Percentiles rank a stretch among this genome's conserved stretches.
phyloP scores from a whole-genome alignment of 2,113 vertebrate genomes.

The Odontophorus gujanensis region DNA sequence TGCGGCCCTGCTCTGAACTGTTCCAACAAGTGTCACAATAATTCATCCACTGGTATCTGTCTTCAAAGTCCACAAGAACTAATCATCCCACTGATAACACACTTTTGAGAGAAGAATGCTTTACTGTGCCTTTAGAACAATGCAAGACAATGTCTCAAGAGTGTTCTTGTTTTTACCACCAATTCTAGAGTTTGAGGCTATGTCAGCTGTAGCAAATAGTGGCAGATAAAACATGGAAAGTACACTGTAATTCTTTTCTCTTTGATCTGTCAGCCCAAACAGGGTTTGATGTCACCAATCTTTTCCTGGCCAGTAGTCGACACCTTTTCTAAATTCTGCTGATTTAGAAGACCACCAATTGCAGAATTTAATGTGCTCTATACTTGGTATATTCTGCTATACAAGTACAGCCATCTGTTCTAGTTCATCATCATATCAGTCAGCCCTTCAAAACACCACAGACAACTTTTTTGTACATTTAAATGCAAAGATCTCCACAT shows the following conservation, averaged over 20 bases:
- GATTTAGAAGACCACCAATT: not conserved
- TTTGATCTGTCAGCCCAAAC: not conserved
- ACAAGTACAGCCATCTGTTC: constrained; percentile 30
- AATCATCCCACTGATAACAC: not conserved
- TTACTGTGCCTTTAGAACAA: not conserved
- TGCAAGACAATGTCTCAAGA: not conserved
- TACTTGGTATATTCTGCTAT: constrained; percentile 3
- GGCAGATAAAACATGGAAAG: not conserved
- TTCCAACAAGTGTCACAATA: not conserved
- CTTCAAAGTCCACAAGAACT: not conserved
- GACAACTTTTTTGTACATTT: not conserved
- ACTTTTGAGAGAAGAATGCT: not conserved
- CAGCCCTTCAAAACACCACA: not conserved
- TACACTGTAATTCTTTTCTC: not conserved
- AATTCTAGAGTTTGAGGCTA: not conserved
- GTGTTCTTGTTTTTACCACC: not conserved
- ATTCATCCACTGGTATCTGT: not conserved
- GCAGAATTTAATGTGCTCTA: not conserved
- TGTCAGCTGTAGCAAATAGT: not conserved
- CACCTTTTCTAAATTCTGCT: not conserved
- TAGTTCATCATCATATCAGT: not conserved
- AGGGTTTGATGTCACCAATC: not conserved
- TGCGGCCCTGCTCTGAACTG: not conserved
- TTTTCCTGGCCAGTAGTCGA: not conserved
- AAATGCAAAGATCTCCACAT: constrained; percentile 7